phyloP scores from a whole-genome alignment of 2,888 invertebrate species.

The Andricus quercusramuli region DNA sequence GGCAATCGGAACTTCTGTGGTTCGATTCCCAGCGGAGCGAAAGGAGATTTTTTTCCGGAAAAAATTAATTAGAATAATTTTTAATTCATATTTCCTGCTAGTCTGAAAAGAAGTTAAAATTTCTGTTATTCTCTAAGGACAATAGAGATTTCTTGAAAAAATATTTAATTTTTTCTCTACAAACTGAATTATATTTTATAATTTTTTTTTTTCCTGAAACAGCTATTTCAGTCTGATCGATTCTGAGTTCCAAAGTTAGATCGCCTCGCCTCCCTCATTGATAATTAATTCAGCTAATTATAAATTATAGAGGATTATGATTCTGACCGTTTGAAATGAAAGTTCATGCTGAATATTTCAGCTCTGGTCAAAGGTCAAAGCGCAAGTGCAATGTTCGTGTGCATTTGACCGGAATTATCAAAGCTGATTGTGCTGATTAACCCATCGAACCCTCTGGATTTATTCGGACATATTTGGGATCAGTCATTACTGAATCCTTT shows the following conservation, averaged over 20 bases:
- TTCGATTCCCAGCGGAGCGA: too few relatives aligned
- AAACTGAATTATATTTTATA: too few relatives aligned
- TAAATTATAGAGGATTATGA: background rate
- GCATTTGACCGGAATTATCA: slow-evolving; percentile 9
- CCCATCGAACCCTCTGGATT: background rate
- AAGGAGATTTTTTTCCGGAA: too few relatives aligned
- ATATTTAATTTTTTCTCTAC: too few relatives aligned
- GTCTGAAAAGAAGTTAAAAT: too few relatives aligned
- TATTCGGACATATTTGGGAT: background rate
- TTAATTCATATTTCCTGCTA: too few relatives aligned
- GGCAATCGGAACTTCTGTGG: too few relatives aligned
- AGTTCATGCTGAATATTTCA: background rate
- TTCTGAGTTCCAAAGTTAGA: background rate
- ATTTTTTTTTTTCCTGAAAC: background rate
- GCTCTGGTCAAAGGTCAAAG: background rate
- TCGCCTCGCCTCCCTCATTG: background rate
- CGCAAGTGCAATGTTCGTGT: background rate
- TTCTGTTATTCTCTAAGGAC: too few relatives aligned
- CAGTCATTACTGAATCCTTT: background rate
- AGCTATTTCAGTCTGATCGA: background rate
- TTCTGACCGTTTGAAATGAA: background rate
- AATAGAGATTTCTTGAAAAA: too few relatives aligned
- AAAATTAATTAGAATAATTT: too few relatives aligned
- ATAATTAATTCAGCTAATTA: background rate
- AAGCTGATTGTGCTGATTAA: slow-evolving; percentile 17